These are phyloP conservation scores for Eupithecia subfuscata DNA, from an alignment of 2,888 invertebrate genomes.

Conservation along the genomic window DNA sequence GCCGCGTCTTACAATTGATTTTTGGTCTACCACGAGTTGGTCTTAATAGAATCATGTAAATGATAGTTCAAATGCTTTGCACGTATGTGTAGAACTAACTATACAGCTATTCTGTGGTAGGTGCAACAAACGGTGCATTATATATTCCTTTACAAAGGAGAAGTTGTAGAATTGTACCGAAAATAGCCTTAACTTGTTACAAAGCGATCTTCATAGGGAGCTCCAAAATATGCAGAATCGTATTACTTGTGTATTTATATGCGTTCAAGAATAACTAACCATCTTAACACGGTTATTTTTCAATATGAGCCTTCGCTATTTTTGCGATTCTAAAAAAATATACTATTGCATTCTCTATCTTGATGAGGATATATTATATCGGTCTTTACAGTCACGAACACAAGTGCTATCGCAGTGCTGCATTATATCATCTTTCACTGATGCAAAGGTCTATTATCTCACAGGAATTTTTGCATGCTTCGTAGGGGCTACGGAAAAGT, in stretches of 20 bases:
- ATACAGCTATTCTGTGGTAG: not conserved
- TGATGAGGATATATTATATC: not conserved
- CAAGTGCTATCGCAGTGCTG: not conserved
- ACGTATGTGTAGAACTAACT: not conserved
- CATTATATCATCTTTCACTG: not conserved
- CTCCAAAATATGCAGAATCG: not conserved
- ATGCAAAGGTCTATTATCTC: not conserved
- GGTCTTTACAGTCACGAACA: not conserved
- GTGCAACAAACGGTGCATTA: not conserved
- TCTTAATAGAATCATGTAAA: not conserved
- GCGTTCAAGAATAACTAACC: not conserved
- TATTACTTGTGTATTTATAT: not conserved
- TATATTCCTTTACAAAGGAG: conserved; percentile 27
- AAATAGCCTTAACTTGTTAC: conserved; percentile 53
- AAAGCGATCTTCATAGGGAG: not conserved
- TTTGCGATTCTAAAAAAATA: not conserved
- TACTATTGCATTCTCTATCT: too few species aligned
- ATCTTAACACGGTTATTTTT: not conserved
- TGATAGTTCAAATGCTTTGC: not conserved
- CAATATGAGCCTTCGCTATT: not conserved
- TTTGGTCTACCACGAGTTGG: not conserved
- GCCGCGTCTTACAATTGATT: not conserved
- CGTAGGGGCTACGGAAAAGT: not conserved
- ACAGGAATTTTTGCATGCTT: not conserved
- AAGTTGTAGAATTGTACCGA: conserved; percentile 49